Conservation (phyloP, 1,140 invertebrate genomes). For the Ceratina calcarata region DNA sequence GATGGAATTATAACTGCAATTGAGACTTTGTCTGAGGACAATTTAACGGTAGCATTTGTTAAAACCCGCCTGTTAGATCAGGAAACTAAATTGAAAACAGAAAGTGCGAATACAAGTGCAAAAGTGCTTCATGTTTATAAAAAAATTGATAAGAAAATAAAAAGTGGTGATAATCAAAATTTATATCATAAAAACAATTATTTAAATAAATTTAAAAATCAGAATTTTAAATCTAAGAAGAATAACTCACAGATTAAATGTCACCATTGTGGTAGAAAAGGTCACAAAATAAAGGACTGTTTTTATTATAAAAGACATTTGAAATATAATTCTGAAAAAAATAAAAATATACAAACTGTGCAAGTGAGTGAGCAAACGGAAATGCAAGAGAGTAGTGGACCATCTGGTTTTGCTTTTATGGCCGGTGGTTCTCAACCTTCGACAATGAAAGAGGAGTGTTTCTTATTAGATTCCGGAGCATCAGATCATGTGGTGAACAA, state of each 20-base stretch:
- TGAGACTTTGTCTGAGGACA: slow-evolving; percentile 17
- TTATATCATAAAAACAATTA: neutral
- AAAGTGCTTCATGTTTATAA: neutral
- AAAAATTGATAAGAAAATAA: neutral
- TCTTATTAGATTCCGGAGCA: neutral
- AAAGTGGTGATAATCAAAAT: neutral
- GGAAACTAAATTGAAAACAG: neutral
- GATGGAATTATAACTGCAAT: slow-evolving; percentile 28
- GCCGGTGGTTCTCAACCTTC: neutral
- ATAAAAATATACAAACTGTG: neutral
- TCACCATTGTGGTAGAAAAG: slow-evolving; percentile 14
- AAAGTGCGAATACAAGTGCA: neutral
- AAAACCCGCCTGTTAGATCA: slow-evolving; percentile 26
- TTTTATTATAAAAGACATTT: neutral
- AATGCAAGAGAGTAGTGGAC: neutral
- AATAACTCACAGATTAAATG: neutral
- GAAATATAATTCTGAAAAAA: neutral
- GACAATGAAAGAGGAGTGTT: neutral
- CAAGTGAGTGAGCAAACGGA: neutral
- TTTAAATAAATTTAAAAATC: no score
- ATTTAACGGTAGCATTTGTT: slow-evolving; percentile 3
- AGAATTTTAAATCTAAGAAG: neutral
- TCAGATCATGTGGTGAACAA: neutral
- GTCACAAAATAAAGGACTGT: neutral
- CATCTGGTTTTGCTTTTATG: neutral